These are phyloP conservation scores for Luffia ferchaultella DNA, from an alignment of 2,888 invertebrate species.

Conservation along the genomic window DNA sequence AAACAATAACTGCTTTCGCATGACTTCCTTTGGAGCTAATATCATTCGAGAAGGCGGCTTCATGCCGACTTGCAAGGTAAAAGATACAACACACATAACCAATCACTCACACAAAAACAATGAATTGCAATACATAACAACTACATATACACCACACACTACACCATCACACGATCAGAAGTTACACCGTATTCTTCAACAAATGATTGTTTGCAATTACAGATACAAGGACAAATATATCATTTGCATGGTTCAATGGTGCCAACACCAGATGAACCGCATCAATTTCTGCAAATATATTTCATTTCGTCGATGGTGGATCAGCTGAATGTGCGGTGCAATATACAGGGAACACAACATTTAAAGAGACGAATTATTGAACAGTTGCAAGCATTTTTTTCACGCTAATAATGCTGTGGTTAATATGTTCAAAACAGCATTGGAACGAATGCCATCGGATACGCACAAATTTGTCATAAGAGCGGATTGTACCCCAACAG, in stretches of 20 bases:
- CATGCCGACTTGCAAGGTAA: slow-evolving; percentile 23
- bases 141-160: too few species aligned
- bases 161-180: slow-evolving; percentile 4
- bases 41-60: slow-evolving; percentile 16
- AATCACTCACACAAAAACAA: slow-evolving; percentile 12
- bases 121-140: slow-evolving; percentile 9
- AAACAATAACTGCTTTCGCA: slow-evolving; percentile 25
- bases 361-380: slow-evolving; percentile 8
- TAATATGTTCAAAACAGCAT: neutral
- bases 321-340: slow-evolving; percentile 18
- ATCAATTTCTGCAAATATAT: slow-evolving; percentile 21
- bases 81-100: slow-evolving; percentile 12
- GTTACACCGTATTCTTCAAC: slow-evolving; percentile 6
- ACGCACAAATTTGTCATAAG: slow-evolving; percentile 21
- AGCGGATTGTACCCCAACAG: slow-evolving; percentile 24
- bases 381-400: slow-evolving; percentile 4
- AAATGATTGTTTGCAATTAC: slow-evolving; percentile 9
- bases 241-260: slow-evolving; percentile 16
- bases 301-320: slow-evolving; percentile 18
- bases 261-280: slow-evolving; percentile 14
- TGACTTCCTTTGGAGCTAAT: slow-evolving; percentile 25
- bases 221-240: slow-evolving; percentile 13
- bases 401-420: slow-evolving; percentile 6
- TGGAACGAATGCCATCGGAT: neutral
- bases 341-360: slow-evolving; percentile 16